These are phyloP conservation scores for Ophiothrix spiculata DNA, from an alignment of 35 echinoderm and acorn worm genomes.

Conservation along the genomic window DNA sequence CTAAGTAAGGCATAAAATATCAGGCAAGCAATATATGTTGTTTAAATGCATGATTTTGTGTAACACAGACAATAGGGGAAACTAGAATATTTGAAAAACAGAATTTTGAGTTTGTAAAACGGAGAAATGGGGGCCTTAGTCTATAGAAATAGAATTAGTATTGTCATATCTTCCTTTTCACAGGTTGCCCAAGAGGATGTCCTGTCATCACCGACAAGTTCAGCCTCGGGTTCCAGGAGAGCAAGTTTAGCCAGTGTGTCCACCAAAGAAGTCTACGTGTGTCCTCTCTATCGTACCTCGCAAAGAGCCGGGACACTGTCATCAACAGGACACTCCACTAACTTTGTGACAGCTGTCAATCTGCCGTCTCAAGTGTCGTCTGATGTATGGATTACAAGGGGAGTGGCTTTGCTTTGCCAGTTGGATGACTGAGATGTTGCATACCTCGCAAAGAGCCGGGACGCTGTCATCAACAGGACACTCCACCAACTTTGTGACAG, in stretches of 20 bases:
- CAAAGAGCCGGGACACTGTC: conserved; percentile 84
- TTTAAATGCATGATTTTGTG: too few relatives aligned
- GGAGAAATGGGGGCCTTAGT: too few relatives aligned
- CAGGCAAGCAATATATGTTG: too few relatives aligned
- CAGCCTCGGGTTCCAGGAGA: not conserved
- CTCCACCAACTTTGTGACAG: conserved; percentile 92
- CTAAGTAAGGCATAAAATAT: too few relatives aligned
- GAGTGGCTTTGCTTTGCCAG: conserved; percentile 76
- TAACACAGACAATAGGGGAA: too few relatives aligned
- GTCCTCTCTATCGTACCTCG: conserved; percentile 91
- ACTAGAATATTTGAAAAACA: too few relatives aligned
- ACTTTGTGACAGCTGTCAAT: conserved; percentile 81
- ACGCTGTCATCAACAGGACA: conserved; percentile 94
- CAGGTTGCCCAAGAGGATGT: conserved; percentile 3
- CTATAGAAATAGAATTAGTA: too few relatives aligned
- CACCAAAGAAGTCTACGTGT: conserved; percentile 53
- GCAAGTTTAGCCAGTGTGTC: not conserved
- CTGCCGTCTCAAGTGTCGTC: conserved; percentile 65
- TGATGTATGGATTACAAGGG: conserved; percentile 85
- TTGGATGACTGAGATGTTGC: conserved; percentile 81
- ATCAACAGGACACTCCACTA: conserved; percentile 93
- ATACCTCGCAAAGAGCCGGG: conserved; percentile 78
- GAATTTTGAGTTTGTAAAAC: too few relatives aligned
- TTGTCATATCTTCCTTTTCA: not conserved
- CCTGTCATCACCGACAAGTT: not conserved